These are phyloP conservation scores for Andricus curvator DNA, from an alignment of 2,888 invertebrate genomes.

Conservation along the genomic window DNA sequence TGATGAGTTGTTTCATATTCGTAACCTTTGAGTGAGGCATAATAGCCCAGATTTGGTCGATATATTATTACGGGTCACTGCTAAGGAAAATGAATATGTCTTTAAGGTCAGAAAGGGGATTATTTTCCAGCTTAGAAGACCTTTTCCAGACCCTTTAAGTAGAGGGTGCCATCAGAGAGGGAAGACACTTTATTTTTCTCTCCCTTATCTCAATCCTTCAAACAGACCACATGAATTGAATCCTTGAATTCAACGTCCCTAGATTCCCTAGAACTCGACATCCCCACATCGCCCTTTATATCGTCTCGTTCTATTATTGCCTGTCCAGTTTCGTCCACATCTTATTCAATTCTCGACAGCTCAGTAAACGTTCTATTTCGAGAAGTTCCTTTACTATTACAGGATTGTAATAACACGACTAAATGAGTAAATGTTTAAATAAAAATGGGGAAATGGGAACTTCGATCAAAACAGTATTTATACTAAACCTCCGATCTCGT, in stretches of 20 bases:
- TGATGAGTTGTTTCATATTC: background rate
- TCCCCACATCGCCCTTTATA: slow-evolving; percentile 7
- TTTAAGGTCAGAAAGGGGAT: slow-evolving; percentile 25
- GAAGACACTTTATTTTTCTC: background rate
- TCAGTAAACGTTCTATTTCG: background rate
- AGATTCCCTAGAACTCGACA: background rate
- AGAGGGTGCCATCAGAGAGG: background rate
- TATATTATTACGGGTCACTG: slow-evolving; percentile 1
- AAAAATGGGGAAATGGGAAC: too few species aligned
- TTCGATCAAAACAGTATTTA: too few species aligned
- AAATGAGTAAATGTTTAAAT: too few species aligned
- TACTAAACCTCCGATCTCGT: too few species aligned
- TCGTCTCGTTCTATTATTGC: background rate
- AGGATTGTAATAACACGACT: too few species aligned
- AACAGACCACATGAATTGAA: background rate
- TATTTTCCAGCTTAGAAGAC: background rate
- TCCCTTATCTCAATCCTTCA: slow-evolving; percentile 8
- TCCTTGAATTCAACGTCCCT: background rate
- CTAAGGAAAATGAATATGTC: background rate
- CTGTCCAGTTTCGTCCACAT: slow-evolving; percentile 1
- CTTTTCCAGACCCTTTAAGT: background rate
- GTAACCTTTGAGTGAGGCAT: background rate
- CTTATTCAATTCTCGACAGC: background rate
- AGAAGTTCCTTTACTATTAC: too few species aligned
- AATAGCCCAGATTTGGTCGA: background rate